phyloP scores from a whole-genome alignment of 2,888 invertebrate genomes.

The Phoenoteleia sp. region DNA sequence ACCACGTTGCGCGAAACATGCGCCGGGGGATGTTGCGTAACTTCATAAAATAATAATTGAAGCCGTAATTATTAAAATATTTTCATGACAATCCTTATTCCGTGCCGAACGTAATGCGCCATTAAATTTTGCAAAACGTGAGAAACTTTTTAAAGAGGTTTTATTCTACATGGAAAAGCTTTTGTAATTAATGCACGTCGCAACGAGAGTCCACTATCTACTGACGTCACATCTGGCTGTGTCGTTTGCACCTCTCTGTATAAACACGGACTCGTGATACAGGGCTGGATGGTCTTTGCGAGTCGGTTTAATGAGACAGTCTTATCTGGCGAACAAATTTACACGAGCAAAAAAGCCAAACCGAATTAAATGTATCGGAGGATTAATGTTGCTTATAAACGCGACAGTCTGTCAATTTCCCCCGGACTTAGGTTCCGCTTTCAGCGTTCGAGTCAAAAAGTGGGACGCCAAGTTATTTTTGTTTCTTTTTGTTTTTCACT shows the following conservation, averaged over 20 bases:
- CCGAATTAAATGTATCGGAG: slow-evolving; percentile 34
- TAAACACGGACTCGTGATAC: slow-evolving; percentile 48
- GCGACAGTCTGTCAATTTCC: too few relatives aligned
- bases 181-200: slow-evolving; percentile 66
- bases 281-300: slow-evolving; percentile 44
- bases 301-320: slow-evolving; percentile 59
- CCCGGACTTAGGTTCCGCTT: too few relatives aligned
- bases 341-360: slow-evolving; percentile 5
- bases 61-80: slow-evolving; percentile 30
- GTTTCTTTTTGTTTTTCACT: background rate
- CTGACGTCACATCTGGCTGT: slow-evolving; percentile 62
- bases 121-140: slow-evolving; percentile 32
- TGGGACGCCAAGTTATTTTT: too few relatives aligned
- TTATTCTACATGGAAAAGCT: slow-evolving; percentile 51
- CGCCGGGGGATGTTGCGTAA: too few relatives aligned
- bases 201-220: slow-evolving; percentile 65
- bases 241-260: slow-evolving; percentile 69
- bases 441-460: background rate
- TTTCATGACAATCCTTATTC: slow-evolving; percentile 8
- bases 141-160: slow-evolving; percentile 53
- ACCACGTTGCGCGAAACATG: too few relatives aligned
- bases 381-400: background rate
- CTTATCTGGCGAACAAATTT: slow-evolving; percentile 55
- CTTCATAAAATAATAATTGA: slow-evolving; percentile 9
- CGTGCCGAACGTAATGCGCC: background rate